These are phyloP conservation scores for Lochmaea crataegi DNA, from an alignment of 2,888 invertebrate genomes.

Conservation along the genomic window DNA sequence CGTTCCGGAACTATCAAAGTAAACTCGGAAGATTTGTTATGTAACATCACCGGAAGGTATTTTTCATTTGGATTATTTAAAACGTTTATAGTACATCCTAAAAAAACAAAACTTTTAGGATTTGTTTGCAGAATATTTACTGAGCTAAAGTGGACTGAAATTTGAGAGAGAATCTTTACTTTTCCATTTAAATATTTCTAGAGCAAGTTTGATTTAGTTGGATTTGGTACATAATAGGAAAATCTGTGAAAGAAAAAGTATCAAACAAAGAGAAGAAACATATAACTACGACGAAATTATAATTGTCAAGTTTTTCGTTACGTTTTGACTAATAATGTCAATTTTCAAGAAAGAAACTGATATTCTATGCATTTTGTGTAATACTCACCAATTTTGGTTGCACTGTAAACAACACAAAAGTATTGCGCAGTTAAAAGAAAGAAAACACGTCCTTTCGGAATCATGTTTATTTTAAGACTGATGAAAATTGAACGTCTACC, in stretches of 20 bases:
- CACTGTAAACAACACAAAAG: not conserved
- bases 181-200: too few species aligned
- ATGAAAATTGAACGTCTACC: not conserved
- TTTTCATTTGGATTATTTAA: conserved; percentile 40
- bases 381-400: conserved; percentile 12
- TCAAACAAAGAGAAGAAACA: too few species aligned
- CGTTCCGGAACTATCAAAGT: conserved; percentile 51
- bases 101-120: conserved; percentile 16
- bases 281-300: too few species aligned
- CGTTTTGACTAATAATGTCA: too few species aligned
- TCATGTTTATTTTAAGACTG: conserved; percentile 13
- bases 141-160: too few species aligned
- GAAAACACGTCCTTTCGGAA: not conserved
- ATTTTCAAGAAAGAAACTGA: too few species aligned
- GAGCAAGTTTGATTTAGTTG: too few species aligned
- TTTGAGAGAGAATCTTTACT: too few species aligned
- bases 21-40: conserved; percentile 47
- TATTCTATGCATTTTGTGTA: not conserved
- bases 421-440: not conserved
- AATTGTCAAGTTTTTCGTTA: too few species aligned
- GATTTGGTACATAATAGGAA: too few species aligned
- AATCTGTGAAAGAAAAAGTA: too few species aligned
- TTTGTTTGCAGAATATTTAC: not conserved
- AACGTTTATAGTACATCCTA: conserved; percentile 44
- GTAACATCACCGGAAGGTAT: conserved; percentile 51